phyloP scores from a whole-genome alignment of 2,113 vertebrate genomes.

The Acanthisitta chloris region DNA sequence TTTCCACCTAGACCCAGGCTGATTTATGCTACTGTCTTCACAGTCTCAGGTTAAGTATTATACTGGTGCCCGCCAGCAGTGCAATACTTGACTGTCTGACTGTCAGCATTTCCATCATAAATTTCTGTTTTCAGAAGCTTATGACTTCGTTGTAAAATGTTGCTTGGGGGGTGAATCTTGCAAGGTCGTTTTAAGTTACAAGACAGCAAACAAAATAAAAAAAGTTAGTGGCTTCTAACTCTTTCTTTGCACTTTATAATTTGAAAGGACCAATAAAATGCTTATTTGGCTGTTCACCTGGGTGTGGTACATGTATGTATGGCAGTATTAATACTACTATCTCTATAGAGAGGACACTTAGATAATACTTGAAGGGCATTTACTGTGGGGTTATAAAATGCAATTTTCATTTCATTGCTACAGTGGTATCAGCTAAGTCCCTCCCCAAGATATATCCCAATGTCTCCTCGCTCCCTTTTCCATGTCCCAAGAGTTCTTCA shows the following conservation, averaged over 20 bases:
- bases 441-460: not conserved
- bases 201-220: conserved; percentile 50
- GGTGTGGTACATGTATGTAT: not conserved
- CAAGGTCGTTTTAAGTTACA: conserved; percentile 70
- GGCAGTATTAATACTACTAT: not conserved
- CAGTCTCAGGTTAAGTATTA: conserved; percentile 43
- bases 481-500: not conserved
- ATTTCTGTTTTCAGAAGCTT: conserved; percentile 69
- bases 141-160: conserved; percentile 67
- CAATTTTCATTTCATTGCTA: not conserved
- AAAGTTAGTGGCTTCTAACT: conserved; percentile 54
- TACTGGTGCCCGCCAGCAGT: not conserved
- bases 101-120: conserved; percentile 67
- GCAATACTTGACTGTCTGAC: conserved; percentile 35
- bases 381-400: not conserved
- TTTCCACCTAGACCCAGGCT: conserved; percentile 39
- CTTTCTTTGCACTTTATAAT: conserved; percentile 34
- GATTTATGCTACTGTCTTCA: conserved; percentile 64
- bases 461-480: not conserved
- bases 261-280: conserved; percentile 24
- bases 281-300: not conserved
- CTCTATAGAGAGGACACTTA: not conserved
- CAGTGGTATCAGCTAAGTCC: not conserved
- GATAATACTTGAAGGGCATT: not conserved
- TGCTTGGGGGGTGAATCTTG: conserved; percentile 46